These are phyloP conservation scores for Myocastor coypus DNA, from an alignment of 2,113 vertebrate genomes.

Conservation along the genomic window DNA sequence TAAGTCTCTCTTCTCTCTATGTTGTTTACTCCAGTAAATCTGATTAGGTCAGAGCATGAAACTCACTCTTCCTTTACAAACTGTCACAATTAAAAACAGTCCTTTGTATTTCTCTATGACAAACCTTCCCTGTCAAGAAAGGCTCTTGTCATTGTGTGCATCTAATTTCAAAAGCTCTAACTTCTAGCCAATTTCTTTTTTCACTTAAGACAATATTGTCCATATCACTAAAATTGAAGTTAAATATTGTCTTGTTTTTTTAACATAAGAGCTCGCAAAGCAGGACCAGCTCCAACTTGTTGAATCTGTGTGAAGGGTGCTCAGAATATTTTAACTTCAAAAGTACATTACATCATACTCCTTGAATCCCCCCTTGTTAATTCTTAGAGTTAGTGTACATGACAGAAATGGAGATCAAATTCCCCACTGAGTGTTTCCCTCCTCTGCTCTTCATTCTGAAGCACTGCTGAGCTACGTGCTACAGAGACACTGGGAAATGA, in stretches of 20 bases:
- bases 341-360: background rate
- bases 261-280: slow-evolving; percentile 56
- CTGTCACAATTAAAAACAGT: slow-evolving; percentile 54
- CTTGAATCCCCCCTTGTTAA: background rate
- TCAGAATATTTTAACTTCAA: slow-evolving; percentile 60
- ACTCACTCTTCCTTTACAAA: slow-evolving; percentile 43
- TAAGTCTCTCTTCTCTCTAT: background rate
- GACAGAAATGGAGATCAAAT: background rate
- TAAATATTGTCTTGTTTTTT: slow-evolving; percentile 48
- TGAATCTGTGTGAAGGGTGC: slow-evolving; percentile 55
- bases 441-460: slow-evolving; percentile 26
- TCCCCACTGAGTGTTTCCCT: background rate
- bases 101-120: slow-evolving; percentile 20
- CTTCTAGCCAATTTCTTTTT: slow-evolving; percentile 32
- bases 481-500: background rate
- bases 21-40: slow-evolving; percentile 31
- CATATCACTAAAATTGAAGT: slow-evolving; percentile 60
- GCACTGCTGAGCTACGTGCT: background rate
- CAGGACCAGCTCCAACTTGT: slow-evolving; percentile 48
- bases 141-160: background rate
- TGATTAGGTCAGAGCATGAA: slow-evolving; percentile 22
- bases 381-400: background rate
- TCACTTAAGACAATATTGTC: slow-evolving; percentile 47
- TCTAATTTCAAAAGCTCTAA: background rate
- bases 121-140: slow-evolving; percentile 24